phyloP scores from a whole-genome alignment of 2,888 invertebrate genomes.

The Atherix ibis region DNA sequence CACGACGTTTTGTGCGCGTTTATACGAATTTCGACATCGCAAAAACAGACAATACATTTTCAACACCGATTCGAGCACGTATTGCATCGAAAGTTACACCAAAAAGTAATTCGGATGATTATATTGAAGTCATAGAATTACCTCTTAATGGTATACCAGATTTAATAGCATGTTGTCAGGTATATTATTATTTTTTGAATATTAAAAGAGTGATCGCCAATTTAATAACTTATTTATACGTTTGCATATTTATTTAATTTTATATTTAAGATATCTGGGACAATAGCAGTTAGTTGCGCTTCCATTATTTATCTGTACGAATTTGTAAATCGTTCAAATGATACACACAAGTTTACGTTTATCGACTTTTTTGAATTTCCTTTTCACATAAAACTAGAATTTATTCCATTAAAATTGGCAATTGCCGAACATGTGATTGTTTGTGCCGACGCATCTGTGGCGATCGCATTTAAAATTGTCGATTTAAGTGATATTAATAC shows the following conservation, averaged over 20 bases:
- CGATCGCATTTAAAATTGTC: constrained; percentile 44
- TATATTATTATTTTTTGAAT: too few relatives aligned
- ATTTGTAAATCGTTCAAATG: constrained; percentile 39
- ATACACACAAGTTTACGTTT: constrained; percentile 49
- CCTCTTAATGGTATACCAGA: constrained; percentile 43
- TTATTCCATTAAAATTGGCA: constrained; percentile 41
- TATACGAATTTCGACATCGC: constrained; percentile 59
- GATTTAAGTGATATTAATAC: constrained; percentile 18
- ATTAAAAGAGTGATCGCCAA: too few relatives aligned
- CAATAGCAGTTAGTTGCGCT: constrained; percentile 6
- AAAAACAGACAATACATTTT: constrained; percentile 15
- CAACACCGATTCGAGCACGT: constrained; percentile 42
- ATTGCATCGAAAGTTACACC: constrained; percentile 63
- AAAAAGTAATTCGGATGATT: constrained; percentile 44
- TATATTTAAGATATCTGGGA: constrained; percentile 7
- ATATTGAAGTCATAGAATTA: constrained; percentile 59
- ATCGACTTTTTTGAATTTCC: constrained; percentile 53
- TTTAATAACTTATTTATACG: too few relatives aligned
- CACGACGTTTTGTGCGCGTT: constrained; percentile 42
- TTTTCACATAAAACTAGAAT: constrained; percentile 46
- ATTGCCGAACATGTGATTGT: constrained; percentile 54
- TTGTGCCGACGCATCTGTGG: constrained; percentile 41
- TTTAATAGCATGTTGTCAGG: constrained; percentile 46
- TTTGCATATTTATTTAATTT: background rate
- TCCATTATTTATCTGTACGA: constrained; percentile 36